Conservation (phyloP, 2,797 vertebrate species). For the Amniataba percoides region DNA sequence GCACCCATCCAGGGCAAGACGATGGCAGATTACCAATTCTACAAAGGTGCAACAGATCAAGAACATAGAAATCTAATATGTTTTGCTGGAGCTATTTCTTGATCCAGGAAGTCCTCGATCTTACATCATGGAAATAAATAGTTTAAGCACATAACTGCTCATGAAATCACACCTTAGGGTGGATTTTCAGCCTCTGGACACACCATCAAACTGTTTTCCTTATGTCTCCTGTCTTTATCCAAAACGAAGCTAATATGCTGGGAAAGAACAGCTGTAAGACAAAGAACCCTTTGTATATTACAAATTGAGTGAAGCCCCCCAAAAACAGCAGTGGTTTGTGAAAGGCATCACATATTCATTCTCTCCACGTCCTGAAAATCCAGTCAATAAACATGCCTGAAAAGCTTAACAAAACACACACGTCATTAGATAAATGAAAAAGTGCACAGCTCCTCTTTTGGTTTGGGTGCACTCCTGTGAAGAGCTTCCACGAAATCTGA, state of each 20-base stretch:
- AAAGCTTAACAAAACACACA: constrained; percentile 16
- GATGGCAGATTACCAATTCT: background rate
- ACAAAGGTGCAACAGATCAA: background rate
- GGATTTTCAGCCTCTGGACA: too few relatives aligned
- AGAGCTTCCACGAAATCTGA: constrained; percentile 37
- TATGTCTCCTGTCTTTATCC: background rate
- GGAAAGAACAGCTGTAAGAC: background rate
- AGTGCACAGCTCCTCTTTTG: constrained; percentile 25
- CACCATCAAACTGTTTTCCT: too few relatives aligned
- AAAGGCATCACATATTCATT: background rate
- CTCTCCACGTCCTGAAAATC: background rate
- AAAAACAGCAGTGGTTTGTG: background rate
- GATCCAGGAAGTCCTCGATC: background rate
- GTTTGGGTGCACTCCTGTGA: constrained; percentile 4
- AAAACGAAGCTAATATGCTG: background rate
- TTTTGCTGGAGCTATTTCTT: background rate
- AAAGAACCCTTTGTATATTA: background rate
- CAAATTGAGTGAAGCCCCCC: background rate
- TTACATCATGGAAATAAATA: background rate
- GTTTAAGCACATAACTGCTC: background rate
- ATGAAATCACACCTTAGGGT: background rate
- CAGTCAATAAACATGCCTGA: background rate
- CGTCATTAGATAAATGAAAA: background rate
- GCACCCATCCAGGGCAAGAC: background rate
- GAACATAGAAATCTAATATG: background rate